Conservation (phyloP, 2,113 vertebrate species). For the Bubo scandiacus region DNA sequence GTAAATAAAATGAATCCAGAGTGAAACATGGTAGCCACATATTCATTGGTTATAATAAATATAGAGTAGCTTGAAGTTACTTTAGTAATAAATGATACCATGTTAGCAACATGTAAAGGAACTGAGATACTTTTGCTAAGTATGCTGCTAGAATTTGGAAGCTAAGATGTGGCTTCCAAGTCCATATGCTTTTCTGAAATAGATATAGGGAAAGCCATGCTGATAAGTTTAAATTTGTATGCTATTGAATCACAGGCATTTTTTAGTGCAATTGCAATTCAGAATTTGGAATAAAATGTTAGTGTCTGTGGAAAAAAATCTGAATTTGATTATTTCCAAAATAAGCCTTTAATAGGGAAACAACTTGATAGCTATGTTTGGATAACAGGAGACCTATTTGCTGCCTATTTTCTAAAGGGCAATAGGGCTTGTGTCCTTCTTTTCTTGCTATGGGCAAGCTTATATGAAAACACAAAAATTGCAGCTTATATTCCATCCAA, state of each 20-base stretch:
- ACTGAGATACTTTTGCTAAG: not conserved
- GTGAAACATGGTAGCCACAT: rapidly evolving
- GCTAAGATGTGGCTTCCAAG: not conserved
- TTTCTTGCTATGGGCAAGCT: not conserved
- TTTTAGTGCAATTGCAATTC: not conserved
- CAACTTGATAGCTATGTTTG: not conserved
- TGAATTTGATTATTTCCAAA: not conserved
- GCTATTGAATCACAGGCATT: not conserved
- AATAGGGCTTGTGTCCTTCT: not conserved
- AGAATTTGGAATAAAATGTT: not conserved
- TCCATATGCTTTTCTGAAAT: not conserved
- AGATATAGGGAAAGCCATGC: not conserved
- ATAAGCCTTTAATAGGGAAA: not conserved
- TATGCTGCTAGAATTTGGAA: not conserved
- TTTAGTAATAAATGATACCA: not conserved
- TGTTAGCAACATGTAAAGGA: not conserved
- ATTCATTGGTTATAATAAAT: not conserved
- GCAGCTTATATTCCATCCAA: not conserved
- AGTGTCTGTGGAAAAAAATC: not conserved
- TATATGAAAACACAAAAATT: not conserved
- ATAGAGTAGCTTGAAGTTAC: not conserved
- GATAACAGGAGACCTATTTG: not conserved
- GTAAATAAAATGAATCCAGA: not conserved
- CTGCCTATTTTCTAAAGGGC: not conserved
- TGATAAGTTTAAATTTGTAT: not conserved